Evolutionary conservation across 2,113 vertebrate genomes (phyloP).

Genomic region (Astur gentilis): DNA sequence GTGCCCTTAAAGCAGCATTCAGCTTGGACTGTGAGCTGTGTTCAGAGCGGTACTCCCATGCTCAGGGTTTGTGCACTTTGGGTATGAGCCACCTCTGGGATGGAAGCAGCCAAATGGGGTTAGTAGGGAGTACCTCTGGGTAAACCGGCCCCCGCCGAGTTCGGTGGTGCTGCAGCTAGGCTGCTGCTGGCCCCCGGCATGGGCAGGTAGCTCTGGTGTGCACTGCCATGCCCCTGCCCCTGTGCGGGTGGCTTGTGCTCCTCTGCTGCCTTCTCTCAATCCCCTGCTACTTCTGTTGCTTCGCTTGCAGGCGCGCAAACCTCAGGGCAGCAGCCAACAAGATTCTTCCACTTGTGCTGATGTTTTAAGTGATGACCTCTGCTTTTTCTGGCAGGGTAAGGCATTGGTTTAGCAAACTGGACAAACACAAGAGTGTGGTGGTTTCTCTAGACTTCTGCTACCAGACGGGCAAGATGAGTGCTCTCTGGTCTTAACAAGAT

Average conservation of each 20-base stretch:
- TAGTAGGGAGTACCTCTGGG: neutral
- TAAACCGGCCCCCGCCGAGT: neutral
- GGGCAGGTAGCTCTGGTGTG: neutral
- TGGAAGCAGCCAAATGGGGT: neutral
- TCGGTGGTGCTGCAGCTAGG: neutral
- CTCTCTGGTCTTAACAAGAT: neutral
- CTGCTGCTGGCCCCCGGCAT: neutral
- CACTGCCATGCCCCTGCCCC: rapidly evolving
- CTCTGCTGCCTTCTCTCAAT: neutral
- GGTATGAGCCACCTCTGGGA: neutral
- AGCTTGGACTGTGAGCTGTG: rapidly evolving
- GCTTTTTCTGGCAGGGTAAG: neutral
- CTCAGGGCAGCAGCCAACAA: neutral
- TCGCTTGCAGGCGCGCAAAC: rapidly evolving
- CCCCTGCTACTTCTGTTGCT: neutral
- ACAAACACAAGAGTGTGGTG: neutral
- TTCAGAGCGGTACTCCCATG: neutral
- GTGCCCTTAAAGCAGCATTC: neutral
- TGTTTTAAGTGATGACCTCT: neutral
- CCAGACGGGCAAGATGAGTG: neutral
- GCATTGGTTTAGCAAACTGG: neutral
- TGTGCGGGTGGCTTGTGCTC: neutral
- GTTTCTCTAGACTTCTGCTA: neutral
- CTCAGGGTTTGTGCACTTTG: neutral
- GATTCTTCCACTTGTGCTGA: neutral